Evolutionary conservation across 2,113 vertebrate genomes (phyloP).

Genomic region (Mus pahari): DNA sequence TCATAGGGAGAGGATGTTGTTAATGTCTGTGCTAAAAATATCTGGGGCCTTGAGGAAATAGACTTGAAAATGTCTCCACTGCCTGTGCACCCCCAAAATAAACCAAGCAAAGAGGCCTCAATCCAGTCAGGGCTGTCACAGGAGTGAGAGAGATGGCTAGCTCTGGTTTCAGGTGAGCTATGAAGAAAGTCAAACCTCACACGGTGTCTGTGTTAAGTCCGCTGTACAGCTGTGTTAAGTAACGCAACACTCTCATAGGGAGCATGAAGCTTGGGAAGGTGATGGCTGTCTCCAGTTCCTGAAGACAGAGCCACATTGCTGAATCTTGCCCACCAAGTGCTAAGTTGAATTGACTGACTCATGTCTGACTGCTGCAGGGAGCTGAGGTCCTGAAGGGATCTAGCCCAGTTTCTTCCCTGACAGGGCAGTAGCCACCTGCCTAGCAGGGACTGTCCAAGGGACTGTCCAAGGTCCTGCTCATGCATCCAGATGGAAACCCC

Average conservation of each 20-base stretch:
- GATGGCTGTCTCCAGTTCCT: background rate
- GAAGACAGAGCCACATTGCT: background rate
- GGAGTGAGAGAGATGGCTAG: background rate
- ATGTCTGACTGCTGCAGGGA: no score
- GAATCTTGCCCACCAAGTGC: accelerated
- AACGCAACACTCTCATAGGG: background rate
- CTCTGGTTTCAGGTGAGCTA: background rate
- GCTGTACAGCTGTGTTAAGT: accelerated
- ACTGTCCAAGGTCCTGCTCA: background rate
- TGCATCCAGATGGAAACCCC: background rate
- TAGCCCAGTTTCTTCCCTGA: background rate
- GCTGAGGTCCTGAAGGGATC: background rate
- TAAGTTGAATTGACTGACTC: background rate
- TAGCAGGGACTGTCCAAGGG: background rate
- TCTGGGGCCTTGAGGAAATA: no score
- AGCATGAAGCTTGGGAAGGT: background rate
- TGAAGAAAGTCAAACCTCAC: background rate
- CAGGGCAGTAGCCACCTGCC: background rate
- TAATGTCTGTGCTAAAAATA: background rate
- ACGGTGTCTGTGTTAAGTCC: background rate
- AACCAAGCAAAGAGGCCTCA: background rate
- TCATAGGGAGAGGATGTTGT: background rate
- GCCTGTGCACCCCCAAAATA: background rate
- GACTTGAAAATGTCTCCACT: no score
- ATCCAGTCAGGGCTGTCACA: background rate